A percentile compares a stretch with the other conserved stretches of the same genome.
Conservation (phyloP, 2,113 vertebrate species). For the Ochotona princeps region DNA sequence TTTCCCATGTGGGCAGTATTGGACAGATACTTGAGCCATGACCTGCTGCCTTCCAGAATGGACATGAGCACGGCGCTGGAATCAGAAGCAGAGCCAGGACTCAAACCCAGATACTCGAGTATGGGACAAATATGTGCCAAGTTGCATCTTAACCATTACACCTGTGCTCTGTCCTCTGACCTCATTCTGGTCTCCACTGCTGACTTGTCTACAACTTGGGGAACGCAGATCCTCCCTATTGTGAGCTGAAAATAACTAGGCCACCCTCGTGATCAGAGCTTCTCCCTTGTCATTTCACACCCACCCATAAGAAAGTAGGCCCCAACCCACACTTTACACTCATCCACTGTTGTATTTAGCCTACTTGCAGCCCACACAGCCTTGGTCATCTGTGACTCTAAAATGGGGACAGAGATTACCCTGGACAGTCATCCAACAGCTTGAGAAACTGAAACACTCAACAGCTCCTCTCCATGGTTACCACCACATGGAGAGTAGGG, state of each 20-base stretch:
- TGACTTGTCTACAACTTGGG: not conserved
- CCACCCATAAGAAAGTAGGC: not conserved
- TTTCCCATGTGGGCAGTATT: too few species aligned
- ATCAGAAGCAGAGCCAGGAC: too few species aligned
- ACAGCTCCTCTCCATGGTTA: not conserved
- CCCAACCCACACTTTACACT: not conserved
- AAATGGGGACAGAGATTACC: not conserved
- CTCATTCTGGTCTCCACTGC: not conserved
- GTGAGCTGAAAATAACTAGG: not conserved
- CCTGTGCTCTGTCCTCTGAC: not conserved
- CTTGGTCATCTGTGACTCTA: not conserved
- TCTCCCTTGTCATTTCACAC: not conserved
- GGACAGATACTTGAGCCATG: too few species aligned
- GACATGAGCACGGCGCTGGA: too few species aligned
- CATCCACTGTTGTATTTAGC: not conserved
- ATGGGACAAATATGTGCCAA: too few species aligned
- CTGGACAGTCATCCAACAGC: not conserved
- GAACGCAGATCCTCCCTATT: not conserved
- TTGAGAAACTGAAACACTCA: not conserved
- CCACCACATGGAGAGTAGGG: not conserved
- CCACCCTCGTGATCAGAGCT: not conserved
- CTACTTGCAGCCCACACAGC: not conserved
- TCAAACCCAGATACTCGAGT: too few species aligned
- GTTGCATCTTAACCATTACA: too few species aligned
- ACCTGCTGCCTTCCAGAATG: too few species aligned